Evolutionary conservation across 2,888 invertebrate genomes (phyloP).

Genomic region (Drosophila seclusa): DNA sequence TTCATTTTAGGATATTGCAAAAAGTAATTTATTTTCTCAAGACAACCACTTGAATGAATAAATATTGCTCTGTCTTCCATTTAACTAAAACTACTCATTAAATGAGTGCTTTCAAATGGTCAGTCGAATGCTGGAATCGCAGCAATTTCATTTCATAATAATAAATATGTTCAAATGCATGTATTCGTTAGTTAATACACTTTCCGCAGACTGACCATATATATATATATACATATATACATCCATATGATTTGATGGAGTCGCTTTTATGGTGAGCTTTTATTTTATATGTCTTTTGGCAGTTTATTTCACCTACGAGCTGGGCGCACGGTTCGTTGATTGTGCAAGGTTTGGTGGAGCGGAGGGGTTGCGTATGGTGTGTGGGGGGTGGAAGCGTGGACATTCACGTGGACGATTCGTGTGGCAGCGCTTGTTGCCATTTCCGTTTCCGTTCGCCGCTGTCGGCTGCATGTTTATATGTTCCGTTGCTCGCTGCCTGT

Average conservation of each 20-base stretch:
- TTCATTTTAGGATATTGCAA: not conserved
- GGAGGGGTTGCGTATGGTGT: not conserved
- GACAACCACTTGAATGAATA: not conserved
- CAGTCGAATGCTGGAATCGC: not conserved
- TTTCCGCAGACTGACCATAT: slow-evolving; percentile 1
- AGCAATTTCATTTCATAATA: not conserved
- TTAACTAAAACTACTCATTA: not conserved
- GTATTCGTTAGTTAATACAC: slow-evolving; percentile 2
- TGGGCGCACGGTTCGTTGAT: slow-evolving; percentile 17
- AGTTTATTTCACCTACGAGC: slow-evolving; percentile 35
- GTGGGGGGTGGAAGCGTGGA: not conserved
- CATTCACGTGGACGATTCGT: slow-evolving; percentile 27
- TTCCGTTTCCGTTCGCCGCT: slow-evolving; percentile 72
- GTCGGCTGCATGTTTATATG: slow-evolving; percentile 72
- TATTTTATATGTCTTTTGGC: slow-evolving; percentile 8
- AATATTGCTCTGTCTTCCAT: not conserved
- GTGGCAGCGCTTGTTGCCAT: slow-evolving; percentile 75
- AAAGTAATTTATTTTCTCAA: not conserved
- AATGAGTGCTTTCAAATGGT: not conserved
- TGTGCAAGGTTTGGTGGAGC: not conserved
- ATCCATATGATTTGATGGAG: slow-evolving; percentile 15
- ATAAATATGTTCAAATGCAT: not conserved
- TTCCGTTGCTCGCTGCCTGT: slow-evolving; percentile 48
- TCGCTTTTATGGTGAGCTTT: slow-evolving; percentile 29
- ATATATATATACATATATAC: not conserved